These are phyloP conservation scores for Zeuzera pyrina DNA, from an alignment of 2,888 invertebrate genomes.

Conservation along the genomic window DNA sequence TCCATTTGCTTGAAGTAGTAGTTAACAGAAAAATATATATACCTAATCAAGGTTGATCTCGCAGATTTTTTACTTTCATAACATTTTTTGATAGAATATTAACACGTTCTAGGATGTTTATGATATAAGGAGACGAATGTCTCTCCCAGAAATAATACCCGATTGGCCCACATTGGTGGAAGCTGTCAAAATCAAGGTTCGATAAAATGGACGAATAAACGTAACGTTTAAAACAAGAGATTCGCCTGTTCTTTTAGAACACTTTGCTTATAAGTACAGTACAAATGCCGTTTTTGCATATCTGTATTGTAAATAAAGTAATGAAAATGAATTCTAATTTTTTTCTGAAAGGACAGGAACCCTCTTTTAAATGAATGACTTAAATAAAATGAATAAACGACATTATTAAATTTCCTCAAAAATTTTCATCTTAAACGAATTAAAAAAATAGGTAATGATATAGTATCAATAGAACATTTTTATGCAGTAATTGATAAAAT, in stretches of 20 bases:
- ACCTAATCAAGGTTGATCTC: too few species aligned
- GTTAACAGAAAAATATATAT: too few species aligned
- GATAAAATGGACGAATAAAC: conserved; percentile 61
- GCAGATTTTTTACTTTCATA: too few species aligned
- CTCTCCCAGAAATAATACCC: conserved; percentile 80
- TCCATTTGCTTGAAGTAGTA: too few species aligned
- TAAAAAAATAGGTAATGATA: too few species aligned
- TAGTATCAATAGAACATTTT: too few species aligned
- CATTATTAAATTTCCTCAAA: conserved; percentile 41
- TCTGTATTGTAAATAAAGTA: background rate
- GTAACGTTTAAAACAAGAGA: conserved; percentile 29
- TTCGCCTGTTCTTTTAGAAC: conserved; percentile 34
- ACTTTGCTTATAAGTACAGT: too few species aligned
- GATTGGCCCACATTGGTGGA: conserved; percentile 84
- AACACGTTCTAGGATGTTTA: conserved; percentile 77
- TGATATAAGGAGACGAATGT: conserved; percentile 78
- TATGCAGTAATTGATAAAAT: too few species aligned
- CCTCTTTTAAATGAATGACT: conserved; percentile 54
- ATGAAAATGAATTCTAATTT: conserved; percentile 4
- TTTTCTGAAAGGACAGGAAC: conserved; percentile 38
- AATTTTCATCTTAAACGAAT: too few species aligned
- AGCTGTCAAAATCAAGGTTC: conserved; percentile 79
- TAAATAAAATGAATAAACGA: conserved; percentile 40
- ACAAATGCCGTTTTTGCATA: too few species aligned
- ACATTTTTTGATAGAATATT: conserved; percentile 17